Base-by-base conservation (phyloP, 2,888 invertebrate genomes). In the Lycophotia porphyrea region DNA sequence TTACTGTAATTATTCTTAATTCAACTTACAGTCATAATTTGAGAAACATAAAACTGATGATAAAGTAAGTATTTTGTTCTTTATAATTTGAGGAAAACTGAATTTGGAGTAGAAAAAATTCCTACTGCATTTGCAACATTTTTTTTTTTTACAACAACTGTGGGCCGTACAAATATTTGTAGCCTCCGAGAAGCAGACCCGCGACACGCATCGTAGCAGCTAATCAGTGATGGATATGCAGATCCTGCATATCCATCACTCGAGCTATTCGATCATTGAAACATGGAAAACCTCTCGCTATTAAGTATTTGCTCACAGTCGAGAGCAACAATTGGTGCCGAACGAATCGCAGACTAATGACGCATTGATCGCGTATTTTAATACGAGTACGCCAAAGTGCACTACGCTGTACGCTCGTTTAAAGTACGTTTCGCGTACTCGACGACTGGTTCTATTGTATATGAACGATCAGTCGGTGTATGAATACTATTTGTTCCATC, bases 251-350 rank as follows among this genome's bases (percentile, higher is more conserved):
- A 27, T 63, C 15, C 31, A 68, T 34, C 64, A 36, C 36, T 84
- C 11, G 39, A 64, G 34, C 39, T 24, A 5, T 36, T 76, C 55
- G 69, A 80, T 72, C 79, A 70, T 60, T 34, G 44, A 27, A 61
- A 81, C 84, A 80, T 34, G 31, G 31, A 69, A 71, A 64, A 60
- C 61, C 68, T 66, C 75, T 72, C 80, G 60, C 73, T 61, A 49
- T 63, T 65, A 67, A 80, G 86, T 87, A 77, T 76, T 80, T 72
- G 78, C 75, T 80, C 70, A 27, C 63, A 68, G 63, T 87, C 74
- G 60, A 85, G 80, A 75, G 78, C 70, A 79, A 83, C 88, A 81
- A 86, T 86, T 88, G 88, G 72, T 73, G 64, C 65, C 65, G 74
- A 86, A 67, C 69, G 76, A 75, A 78, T 61, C 36, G 76, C 71